Conservation (phyloP, 2,888 invertebrate genomes). For the Lycaena phlaeas region DNA sequence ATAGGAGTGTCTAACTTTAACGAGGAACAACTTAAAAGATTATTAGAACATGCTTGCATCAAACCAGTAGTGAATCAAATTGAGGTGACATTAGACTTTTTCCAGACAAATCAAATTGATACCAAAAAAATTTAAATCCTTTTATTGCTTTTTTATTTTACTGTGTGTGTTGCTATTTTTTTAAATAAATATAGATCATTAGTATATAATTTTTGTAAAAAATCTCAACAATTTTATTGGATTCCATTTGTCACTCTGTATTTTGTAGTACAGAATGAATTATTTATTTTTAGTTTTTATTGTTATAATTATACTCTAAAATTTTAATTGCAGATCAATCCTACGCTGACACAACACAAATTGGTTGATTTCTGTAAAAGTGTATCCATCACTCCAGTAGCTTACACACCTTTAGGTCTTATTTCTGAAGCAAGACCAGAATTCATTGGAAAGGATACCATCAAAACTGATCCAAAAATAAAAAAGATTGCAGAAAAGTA, state of each 20-base stretch:
- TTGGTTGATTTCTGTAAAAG: constrained; percentile 79
- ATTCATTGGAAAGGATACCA: constrained; percentile 63
- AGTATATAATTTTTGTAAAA: too few relatives aligned
- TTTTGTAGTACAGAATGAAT: too few relatives aligned
- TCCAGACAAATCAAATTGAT: too few relatives aligned
- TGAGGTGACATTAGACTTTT: constrained; percentile 31
- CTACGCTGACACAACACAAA: constrained; percentile 80
- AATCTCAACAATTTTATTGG: too few relatives aligned
- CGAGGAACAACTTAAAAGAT: constrained; percentile 76
- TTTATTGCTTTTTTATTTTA: too few relatives aligned
- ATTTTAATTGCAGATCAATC: constrained; percentile 69
- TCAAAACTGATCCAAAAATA: constrained; percentile 73
- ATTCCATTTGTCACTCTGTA: too few relatives aligned
- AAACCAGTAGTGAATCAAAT: constrained; percentile 76
- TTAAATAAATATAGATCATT: too few relatives aligned
- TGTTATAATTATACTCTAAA: constrained; percentile 12
- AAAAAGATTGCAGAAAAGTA: constrained; percentile 74
- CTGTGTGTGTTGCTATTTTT: too few relatives aligned
- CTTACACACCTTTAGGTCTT: constrained; percentile 80
- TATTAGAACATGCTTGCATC: constrained; percentile 70
- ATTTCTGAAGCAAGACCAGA: constrained; percentile 60
- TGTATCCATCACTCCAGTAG: constrained; percentile 76
- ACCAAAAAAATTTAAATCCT: too few relatives aligned
- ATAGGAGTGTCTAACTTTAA: constrained; percentile 91
- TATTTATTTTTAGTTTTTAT: too few relatives aligned